Conservation (phyloP, 2,113 vertebrate species). For the Sinocyclocheilus anshuiensis region DNA sequence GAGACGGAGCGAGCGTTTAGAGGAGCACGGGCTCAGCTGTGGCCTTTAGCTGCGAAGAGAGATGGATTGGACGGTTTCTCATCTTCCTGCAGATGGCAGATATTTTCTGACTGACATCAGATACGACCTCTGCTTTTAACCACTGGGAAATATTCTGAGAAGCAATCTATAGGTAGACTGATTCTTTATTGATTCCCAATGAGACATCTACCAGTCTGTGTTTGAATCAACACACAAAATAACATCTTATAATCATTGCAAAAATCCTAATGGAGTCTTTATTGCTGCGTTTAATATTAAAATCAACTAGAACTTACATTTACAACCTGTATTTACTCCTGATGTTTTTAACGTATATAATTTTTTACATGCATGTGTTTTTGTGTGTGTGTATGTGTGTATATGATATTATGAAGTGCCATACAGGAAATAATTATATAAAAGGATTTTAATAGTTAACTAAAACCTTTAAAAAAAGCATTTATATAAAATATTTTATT, state of each 20-base stretch:
- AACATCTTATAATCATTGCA: neutral
- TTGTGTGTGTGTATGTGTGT: too few relatives aligned
- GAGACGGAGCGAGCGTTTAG: neutral
- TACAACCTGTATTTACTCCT: neutral
- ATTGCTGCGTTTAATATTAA: neutral
- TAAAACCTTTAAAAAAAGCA: too few relatives aligned
- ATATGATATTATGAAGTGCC: too few relatives aligned
- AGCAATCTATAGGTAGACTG: neutral
- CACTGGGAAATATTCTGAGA: neutral
- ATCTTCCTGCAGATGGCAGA: constrained; percentile 35
- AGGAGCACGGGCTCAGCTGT: constrained; percentile 9
- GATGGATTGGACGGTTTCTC: neutral
- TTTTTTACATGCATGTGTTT: neutral
- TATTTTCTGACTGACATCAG: constrained; percentile 12
- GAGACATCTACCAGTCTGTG: neutral
- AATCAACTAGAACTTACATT: neutral
- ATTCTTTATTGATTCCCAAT: neutral
- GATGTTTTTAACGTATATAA: neutral
- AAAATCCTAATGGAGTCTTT: neutral
- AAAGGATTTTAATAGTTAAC: neutral
- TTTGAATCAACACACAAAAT: neutral
- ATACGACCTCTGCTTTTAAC: neutral
- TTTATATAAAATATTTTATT: too few relatives aligned
- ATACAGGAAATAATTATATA: too few relatives aligned
- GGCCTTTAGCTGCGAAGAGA: neutral